Evolutionary conservation across 2,797 vertebrate species (phyloP).

Genomic region (Australoheros facetus): DNA sequence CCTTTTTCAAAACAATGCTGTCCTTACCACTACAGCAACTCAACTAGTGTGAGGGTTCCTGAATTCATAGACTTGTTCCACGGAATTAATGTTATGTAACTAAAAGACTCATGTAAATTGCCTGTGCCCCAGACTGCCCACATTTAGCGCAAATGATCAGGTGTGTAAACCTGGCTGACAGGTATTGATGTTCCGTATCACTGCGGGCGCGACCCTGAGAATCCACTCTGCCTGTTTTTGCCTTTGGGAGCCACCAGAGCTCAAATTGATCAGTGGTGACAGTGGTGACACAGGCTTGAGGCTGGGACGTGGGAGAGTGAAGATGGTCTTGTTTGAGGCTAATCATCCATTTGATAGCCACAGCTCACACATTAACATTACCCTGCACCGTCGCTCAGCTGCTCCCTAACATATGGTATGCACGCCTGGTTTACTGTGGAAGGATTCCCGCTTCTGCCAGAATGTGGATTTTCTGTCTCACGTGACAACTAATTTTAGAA

Average conservation of each 20-base stretch:
- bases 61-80: slow-evolving; percentile 2
- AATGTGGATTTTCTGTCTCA: slow-evolving; percentile 19
- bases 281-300: slow-evolving; percentile 18
- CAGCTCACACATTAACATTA: slow-evolving; percentile 19
- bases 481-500: slow-evolving; percentile 61
- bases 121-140: not conserved
- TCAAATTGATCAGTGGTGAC: slow-evolving; percentile 58
- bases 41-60: not conserved
- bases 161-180: slow-evolving; percentile 55
- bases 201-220: slow-evolving; percentile 32
- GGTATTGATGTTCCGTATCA: slow-evolving; percentile 62
- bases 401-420: slow-evolving; percentile 10
- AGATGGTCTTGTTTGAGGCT: slow-evolving; percentile 24
- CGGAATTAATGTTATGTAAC: slow-evolving; percentile 23
- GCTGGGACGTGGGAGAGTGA: not conserved
- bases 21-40: not conserved
- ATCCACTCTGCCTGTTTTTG: slow-evolving; percentile 37
- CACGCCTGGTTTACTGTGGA: not conserved
- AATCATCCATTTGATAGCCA: slow-evolving; percentile 46
- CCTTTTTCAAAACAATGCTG: not conserved
- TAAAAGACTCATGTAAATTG: slow-evolving; percentile 24
- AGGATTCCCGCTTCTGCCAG: not conserved
- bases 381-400: not conserved
- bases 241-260: slow-evolving; percentile 23
- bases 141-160: slow-evolving; percentile 30